These are phyloP conservation scores for Cremastobaeus sp. DNA, from an alignment of 2,888 invertebrate species.

Conservation along the genomic window DNA sequence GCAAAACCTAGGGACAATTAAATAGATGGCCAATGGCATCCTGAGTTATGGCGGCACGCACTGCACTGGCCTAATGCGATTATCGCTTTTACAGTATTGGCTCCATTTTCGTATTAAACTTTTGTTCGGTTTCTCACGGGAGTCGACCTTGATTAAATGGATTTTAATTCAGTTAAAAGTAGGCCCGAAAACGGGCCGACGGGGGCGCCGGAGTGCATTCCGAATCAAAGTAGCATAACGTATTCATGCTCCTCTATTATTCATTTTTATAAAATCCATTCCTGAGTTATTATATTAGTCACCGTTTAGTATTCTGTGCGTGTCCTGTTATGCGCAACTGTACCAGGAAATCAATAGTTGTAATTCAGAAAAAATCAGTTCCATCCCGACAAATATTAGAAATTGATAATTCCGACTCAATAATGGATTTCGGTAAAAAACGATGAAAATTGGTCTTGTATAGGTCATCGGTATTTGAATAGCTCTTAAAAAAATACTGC, in stretches of 20 bases:
- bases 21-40: constrained; percentile 60
- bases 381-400: too few relatives aligned
- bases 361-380: too few relatives aligned
- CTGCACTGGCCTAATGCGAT: constrained; percentile 54
- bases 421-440: too few relatives aligned
- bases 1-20: constrained; percentile 62
- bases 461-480: too few relatives aligned
- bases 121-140: constrained; percentile 49
- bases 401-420: too few relatives aligned
- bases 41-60: constrained; percentile 55
- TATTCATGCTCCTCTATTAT: constrained; percentile 36
- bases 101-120: constrained; percentile 61
- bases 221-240: constrained; percentile 35
- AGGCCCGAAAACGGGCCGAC: constrained; percentile 45
- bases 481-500: too few relatives aligned
- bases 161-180: constrained; percentile 70
- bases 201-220: not conserved
- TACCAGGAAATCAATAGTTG: too few relatives aligned
- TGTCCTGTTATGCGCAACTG: too few relatives aligned
- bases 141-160: constrained; percentile 70
- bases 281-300: constrained; percentile 35
- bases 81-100: constrained; percentile 62
- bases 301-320: too few relatives aligned
- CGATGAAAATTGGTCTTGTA: too few relatives aligned
- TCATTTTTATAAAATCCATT: constrained; percentile 50